These are phyloP conservation scores for Bubo scandiacus DNA, from an alignment of 2,113 vertebrate species.

Conservation along the genomic window DNA sequence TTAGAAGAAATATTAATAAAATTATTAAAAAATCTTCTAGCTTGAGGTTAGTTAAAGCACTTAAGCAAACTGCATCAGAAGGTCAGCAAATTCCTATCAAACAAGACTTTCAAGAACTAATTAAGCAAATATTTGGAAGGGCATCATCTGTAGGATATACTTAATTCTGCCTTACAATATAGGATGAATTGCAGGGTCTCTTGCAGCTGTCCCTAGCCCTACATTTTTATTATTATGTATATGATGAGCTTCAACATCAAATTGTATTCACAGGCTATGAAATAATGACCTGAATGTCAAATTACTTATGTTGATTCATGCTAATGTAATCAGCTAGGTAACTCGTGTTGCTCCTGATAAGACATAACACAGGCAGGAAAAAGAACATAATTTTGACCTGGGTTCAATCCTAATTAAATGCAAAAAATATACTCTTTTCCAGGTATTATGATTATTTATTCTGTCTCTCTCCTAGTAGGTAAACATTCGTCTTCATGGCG, in stretches of 20 bases:
- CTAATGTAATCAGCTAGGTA: neutral
- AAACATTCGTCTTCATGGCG: neutral
- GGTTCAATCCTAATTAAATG: neutral
- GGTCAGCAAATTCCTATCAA: neutral
- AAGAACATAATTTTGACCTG: neutral
- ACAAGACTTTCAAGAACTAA: neutral
- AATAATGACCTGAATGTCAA: neutral
- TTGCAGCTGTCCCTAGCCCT: neutral
- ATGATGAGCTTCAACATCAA: neutral
- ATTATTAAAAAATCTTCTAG: neutral
- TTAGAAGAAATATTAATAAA: neutral
- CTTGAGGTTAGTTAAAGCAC: neutral
- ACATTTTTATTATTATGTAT: neutral
- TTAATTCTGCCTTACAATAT: neutral
- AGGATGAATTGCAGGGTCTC: neutral
- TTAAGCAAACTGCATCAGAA: neutral
- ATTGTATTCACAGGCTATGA: neutral
- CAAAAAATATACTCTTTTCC: neutral
- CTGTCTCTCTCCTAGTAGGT: neutral
- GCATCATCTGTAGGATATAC: neutral
- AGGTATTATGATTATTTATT: neutral
- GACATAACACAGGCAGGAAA: neutral
- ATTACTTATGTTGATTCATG: neutral
- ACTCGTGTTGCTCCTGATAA: neutral
- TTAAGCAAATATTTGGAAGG: constrained; percentile 15